Evolutionary conservation across 2,797 vertebrate genomes (phyloP), one percentile per base, ranked within the genome.

Genomic region (Labroides dimidiatus): DNA sequence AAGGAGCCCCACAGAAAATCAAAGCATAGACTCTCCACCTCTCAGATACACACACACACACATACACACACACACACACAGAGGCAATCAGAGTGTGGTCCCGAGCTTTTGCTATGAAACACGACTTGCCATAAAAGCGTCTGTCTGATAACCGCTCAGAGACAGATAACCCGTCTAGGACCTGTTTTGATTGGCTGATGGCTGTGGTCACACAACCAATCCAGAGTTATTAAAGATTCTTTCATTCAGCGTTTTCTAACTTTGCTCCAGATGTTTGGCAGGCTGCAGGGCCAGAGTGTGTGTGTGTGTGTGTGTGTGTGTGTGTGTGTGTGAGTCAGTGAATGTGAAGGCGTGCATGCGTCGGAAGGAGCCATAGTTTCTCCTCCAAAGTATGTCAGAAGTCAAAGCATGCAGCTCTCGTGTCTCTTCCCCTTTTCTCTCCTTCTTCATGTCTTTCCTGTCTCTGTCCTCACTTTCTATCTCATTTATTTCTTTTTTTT

Each of bases 221-320:
- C 78, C 79, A 87, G 79, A 87, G 83, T 92, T 92, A 92, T 90
- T 92, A 90, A 90, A 91, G 84, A 89, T 91, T 89, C 90, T 92
- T 89, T 94, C 90, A 88, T 92, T 92, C 89, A 89, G 90, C 77
- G 55, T 84, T 87, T 93, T 91, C 80, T 87, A 89, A 91, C 89
- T 87, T 73, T 62, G 80, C 83, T 93, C 91, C 94, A 95, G 93
- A 94, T 94, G 93, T 94, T 90, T 92, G 88, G 88, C 90, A 90
- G 39, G 69, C 84, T 59, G 64, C 69, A 37, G 45, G 60, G 72
- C 69, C 70, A 69, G 78, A 76, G 76, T 77, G 79, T 61, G 80
- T 72, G 58, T 68, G 57, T 33, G 30, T 51, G 54, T 55, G 33
- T 62, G 48, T n/a, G n/a, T n/a, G n/a, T n/a, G 76, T 77, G 79